A percentile compares a stretch with the other conserved stretches of the same genome.
Conservation (phyloP, 2,113 vertebrate genomes). For the Lanius collurio region DNA sequence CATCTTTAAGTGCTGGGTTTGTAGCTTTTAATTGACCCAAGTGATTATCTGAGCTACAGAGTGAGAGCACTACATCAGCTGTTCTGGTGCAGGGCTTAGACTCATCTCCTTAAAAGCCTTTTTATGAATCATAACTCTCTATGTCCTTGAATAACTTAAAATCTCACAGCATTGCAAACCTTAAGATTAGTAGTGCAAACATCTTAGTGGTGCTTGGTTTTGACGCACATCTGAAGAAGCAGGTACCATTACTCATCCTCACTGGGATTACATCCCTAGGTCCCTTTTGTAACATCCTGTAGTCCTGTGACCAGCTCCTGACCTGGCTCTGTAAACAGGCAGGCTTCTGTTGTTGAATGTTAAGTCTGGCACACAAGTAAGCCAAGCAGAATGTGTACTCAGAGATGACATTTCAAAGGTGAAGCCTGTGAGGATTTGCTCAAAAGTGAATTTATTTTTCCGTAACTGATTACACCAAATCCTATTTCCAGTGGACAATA, state of each 20-base stretch:
- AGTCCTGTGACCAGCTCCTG: neutral
- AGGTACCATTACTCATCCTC: constrained; percentile 17
- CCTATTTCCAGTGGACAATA: neutral
- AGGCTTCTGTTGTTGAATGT: neutral
- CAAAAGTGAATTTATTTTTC: neutral
- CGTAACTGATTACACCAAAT: neutral
- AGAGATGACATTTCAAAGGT: neutral
- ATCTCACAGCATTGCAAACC: neutral
- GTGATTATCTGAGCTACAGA: neutral
- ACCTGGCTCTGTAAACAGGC: neutral
- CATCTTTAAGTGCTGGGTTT: neutral
- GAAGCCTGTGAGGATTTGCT: neutral
- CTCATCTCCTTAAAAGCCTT: constrained; percentile 48
- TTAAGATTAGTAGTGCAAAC: neutral
- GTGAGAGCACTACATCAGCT: neutral
- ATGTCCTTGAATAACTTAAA: constrained; percentile 27
- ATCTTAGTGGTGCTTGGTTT: neutral
- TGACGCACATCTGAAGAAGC: neutral
- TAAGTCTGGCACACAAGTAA: neutral
- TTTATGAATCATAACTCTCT: constrained; percentile 42
- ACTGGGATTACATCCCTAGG: neutral
- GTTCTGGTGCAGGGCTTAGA: neutral
- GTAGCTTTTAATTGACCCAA: neutral
- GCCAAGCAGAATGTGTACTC: neutral
- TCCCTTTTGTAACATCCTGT: neutral